Evolutionary conservation across 2,888 invertebrate species (phyloP), one percentile per base, ranked within the genome.

Genomic region (Andrena fulva): DNA sequence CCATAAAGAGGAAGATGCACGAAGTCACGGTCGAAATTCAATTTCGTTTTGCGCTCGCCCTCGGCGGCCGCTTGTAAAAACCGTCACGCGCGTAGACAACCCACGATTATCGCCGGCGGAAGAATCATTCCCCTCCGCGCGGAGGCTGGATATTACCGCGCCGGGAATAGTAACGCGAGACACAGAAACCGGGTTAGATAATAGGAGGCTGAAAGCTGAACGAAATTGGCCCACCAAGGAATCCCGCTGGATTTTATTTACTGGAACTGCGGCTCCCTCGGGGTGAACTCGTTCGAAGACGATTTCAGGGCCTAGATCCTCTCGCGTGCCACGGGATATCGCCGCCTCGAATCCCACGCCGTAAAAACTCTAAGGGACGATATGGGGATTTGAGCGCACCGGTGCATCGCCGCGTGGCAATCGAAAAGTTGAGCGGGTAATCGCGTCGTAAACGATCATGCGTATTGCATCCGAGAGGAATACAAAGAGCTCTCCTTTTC

Each of bases 201-300:
- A 88, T 84, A 63, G 80, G 66, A 54, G 62, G 48, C 24, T 60
- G 76, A 79, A 81, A 72, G 76, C 62, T 42, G 63, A 77, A 77
- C 63, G 50, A 83, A 87, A 83, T 85, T 78, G 85, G 87, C 87
- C 85, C 87, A 83, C 82, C 88, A 27, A 62, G 66, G 54, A 66
- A 69, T 77, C 59, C 69, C 1, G 4, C 20, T 68, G 62, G 64
- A 72, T 60, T 80, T 69, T 81, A 85, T 73, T 85, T 64, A 31
- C 66, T 42, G 68, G 33, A 63, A 71, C 64, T 29, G 62, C 52
- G 20, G 4, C 56, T 68, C 5, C 69, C 62, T 27, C 63, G 59
- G 63, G 68, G 73, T 56, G 62, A 59, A 16, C 67, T 68, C 63
- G 77, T 82, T 70, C 50, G 8, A 16, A 29, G 52, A 50, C 24